These are phyloP conservation scores for Xanthia icteritia DNA, from an alignment of 2,888 invertebrate genomes.

Conservation along the genomic window DNA sequence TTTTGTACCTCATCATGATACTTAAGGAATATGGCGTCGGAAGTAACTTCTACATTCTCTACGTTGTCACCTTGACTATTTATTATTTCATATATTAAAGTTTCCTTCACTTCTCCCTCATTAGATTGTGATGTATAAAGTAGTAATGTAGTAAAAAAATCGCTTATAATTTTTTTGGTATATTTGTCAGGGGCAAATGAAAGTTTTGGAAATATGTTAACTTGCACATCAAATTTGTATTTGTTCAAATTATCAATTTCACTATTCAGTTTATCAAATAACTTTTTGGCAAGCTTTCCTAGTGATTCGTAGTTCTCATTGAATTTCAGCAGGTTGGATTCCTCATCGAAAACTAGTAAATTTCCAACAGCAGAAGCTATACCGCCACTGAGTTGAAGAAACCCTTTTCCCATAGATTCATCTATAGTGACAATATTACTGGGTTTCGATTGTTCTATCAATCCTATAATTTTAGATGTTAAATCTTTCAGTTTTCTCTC, in stretches of 20 bases:
- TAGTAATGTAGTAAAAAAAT: conserved; percentile 20
- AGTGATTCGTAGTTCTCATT: conserved; percentile 6
- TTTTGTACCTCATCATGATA: conserved; percentile 48
- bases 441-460: conserved; percentile 16
- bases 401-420: conserved; percentile 24
- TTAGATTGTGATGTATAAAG: not conserved
- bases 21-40: conserved; percentile 38
- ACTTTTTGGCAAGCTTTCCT: conserved; percentile 12
- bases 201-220: conserved; percentile 42
- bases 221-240: conserved; percentile 31
- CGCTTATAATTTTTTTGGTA: not conserved
- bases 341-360: conserved; percentile 23
- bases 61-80: not conserved
- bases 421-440: conserved; percentile 26
- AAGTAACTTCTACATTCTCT: not conserved
- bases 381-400: conserved; percentile 36
- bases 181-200: conserved; percentile 6
- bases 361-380: conserved; percentile 54
- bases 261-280: conserved; percentile 19
- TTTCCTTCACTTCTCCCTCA: not conserved
- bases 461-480: not conserved
- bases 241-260: conserved; percentile 7
- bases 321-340: conserved; percentile 26
- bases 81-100: conserved; percentile 1
- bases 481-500: conserved; percentile 32